Evolutionary conservation across 2,113 vertebrate species (phyloP).

Genomic region (Australoheros scitulus): DNA sequence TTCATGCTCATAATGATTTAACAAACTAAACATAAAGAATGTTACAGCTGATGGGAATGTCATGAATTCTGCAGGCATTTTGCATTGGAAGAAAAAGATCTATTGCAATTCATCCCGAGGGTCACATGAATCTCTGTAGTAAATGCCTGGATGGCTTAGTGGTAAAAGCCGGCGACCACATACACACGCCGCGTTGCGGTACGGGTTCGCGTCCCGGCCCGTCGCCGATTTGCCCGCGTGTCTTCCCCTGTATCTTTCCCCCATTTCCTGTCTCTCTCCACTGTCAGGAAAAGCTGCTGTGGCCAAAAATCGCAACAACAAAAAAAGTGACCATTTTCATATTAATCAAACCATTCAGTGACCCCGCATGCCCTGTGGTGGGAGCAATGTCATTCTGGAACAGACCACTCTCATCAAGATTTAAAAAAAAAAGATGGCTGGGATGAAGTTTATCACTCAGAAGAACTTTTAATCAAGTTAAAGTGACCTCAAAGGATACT

Average conservation of each 20-base stretch:
- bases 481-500: background rate
- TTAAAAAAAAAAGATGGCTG: background rate
- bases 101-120: background rate
- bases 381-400: background rate
- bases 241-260: too few relatives aligned
- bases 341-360: background rate
- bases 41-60: background rate
- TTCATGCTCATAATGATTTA: too few relatives aligned
- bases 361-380: background rate
- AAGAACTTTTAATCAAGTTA: background rate
- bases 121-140: background rate
- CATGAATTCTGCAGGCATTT: background rate
- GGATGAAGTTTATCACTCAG: background rate
- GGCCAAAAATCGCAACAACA: too few relatives aligned
- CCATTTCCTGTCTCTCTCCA: too few relatives aligned
- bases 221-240: too few relatives aligned
- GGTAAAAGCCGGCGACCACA: too few relatives aligned
- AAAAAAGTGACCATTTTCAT: background rate
- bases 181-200: too few relatives aligned
- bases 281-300: too few relatives aligned
- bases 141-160: too few relatives aligned
- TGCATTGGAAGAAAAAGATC: background rate
- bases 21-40: background rate
- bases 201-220: too few relatives aligned
- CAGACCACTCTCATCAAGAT: background rate